Percentiles rank a stretch among this genome's conserved stretches.
Conservation (phyloP, 2,888 invertebrate genomes). For the Torymus aiolomorphi region DNA sequence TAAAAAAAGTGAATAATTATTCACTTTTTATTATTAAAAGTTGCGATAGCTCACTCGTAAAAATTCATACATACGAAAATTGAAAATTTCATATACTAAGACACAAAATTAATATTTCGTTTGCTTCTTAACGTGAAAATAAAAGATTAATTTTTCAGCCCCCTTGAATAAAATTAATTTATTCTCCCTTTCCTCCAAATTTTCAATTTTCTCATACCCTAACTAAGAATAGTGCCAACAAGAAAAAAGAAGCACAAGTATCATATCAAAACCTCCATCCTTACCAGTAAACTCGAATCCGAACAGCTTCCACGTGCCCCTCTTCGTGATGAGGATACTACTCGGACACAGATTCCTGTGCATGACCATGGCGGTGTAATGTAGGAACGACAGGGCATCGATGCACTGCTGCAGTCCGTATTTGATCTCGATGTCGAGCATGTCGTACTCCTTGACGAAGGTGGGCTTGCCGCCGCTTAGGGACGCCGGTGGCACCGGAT, state of each 20-base stretch:
- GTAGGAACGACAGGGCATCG: conserved; percentile 94
- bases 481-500: conserved; percentile 6
- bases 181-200: too few species aligned
- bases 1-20: too few species aligned
- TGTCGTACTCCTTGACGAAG: conserved; percentile 87
- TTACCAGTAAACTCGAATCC: conserved; percentile 95
- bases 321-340: conserved; percentile 92
- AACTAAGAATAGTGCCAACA: too few species aligned
- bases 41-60: too few species aligned
- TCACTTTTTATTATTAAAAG: too few species aligned
- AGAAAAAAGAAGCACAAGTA: conserved; percentile 10
- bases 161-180: too few species aligned
- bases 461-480: conserved; percentile 76
- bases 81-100: too few species aligned
- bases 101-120: too few species aligned
- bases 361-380: conserved; percentile 90
- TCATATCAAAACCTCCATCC: conserved; percentile 66
- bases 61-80: too few species aligned
- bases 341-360: conserved; percentile 97
- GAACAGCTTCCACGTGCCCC: conserved; percentile 96
- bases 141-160: too few species aligned
- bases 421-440: conserved; percentile 94
- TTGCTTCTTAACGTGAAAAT: too few species aligned
- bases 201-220: too few species aligned
- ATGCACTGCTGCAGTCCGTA: conserved; percentile 95